Base-by-base conservation (phyloP, 2,888 invertebrate genomes). In the Temnothorax unifasciatus region DNA sequence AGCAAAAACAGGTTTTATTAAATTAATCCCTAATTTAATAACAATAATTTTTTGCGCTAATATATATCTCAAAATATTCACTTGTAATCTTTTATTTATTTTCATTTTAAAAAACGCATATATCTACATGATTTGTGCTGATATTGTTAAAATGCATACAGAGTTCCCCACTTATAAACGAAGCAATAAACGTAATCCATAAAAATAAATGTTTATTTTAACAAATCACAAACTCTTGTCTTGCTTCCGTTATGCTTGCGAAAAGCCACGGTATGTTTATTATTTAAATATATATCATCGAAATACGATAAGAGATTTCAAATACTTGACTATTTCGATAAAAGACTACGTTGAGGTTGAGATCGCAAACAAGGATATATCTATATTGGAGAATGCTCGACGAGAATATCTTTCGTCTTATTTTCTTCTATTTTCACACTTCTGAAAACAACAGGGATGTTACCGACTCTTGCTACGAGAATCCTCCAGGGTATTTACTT, bases 351-450 rank as follows among this genome's bases (percentile, higher is more conserved):
- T 11, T 11, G 34, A 59, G 34, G 6, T 11, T 11, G 34, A 59
- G 34, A 59, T 71, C 4, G 15, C 34, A 34, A 44, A 57, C 11
- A 79, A 29, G 25, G 13, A 63, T 54, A 69, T 52, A 38, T 66
- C 21, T 66, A 54, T 21, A 54, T 44, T 44, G 57, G 29, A 6
- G 6, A 15, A 38, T 41, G 59, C 18, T 44, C 44, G 21, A 15
- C 1, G 11, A 15, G 29, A 54, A 59, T 47, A 47, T 47, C 21
- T 18, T 2, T 21, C 21, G 47, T 71, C 18, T 34, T 34, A 59
- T 59, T 47, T 71, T 59, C 71, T 71, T 71, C 34, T 79, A 71
- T 71, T 79, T 79, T 59, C 79, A 54, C 71, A 71, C 47, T 71
- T 47, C 21, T 71, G 38, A 79, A 79, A 79, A 71, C 71, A 71